These are phyloP conservation scores for Mongoloraphidia duomilia DNA, from an alignment of 2,888 invertebrate species.

Conservation along the genomic window DNA sequence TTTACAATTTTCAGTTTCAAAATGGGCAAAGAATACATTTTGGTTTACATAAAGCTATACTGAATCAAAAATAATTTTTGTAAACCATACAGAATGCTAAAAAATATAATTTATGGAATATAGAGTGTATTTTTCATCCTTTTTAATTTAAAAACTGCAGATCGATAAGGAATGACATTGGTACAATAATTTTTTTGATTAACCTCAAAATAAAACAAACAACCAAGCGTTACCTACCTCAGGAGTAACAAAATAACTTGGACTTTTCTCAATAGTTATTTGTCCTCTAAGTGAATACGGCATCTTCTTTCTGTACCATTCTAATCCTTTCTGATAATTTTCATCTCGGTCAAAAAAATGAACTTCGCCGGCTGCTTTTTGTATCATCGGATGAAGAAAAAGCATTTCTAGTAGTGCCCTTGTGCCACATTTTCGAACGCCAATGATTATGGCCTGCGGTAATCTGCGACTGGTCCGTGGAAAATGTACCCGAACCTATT, in stretches of 20 bases:
- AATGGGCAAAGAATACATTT: no score
- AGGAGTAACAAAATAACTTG: slow-evolving; percentile 92
- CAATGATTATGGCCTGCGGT: slow-evolving; percentile 79
- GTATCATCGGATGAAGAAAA: slow-evolving; percentile 82
- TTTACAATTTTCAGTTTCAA: no score
- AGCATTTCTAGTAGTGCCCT: slow-evolving; percentile 92
- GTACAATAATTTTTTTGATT: no score
- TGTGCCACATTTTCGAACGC: slow-evolving; percentile 93
- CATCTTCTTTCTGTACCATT: slow-evolving; percentile 94
- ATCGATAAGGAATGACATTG: no score
- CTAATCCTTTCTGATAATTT: slow-evolving; percentile 80
- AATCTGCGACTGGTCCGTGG: slow-evolving; percentile 46
- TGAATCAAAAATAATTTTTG: no score
- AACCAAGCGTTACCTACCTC: slow-evolving; percentile 46
- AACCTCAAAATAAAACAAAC: no score
- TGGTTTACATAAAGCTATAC: no score
- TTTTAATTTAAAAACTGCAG: no score
- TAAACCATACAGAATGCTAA: no score
- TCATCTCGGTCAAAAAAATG: slow-evolving; percentile 95
- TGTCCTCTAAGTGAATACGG: slow-evolving; percentile 84
- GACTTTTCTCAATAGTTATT: slow-evolving; percentile 94
- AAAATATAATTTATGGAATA: no score
- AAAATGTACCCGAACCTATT: slow-evolving; percentile 35
- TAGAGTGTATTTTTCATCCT: no score
- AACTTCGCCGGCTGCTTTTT: slow-evolving; percentile 86